A percentile compares a stretch with the other conserved stretches of the same genome.
Conservation (phyloP, 2,113 vertebrate genomes). For the Tragelaphus buxtoni region DNA sequence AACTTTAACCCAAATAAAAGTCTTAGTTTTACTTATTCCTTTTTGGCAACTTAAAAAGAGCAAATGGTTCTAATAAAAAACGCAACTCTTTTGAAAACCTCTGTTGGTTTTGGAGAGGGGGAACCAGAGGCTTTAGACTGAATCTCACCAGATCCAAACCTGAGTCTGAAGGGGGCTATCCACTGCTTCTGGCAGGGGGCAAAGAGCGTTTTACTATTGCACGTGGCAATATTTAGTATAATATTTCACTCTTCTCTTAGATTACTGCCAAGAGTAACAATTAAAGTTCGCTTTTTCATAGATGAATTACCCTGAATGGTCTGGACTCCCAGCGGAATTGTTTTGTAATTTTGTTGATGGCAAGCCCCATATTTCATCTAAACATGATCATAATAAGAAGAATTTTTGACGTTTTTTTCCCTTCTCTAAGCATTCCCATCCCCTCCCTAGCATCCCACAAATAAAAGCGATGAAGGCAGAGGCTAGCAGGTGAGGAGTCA, state of each 20-base stretch:
- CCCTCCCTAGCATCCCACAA: slow-evolving; percentile 45
- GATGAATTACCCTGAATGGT: slow-evolving; percentile 72
- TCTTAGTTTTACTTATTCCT: slow-evolving; percentile 77
- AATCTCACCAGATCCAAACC: slow-evolving; percentile 71
- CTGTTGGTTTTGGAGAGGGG: slow-evolving; percentile 79
- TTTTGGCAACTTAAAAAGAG: slow-evolving; percentile 76
- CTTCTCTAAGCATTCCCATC: slow-evolving; percentile 41
- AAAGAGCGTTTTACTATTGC: slow-evolving; percentile 74
- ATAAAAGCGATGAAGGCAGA: slow-evolving; percentile 31
- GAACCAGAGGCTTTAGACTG: slow-evolving; percentile 75
- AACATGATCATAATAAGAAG: slow-evolving; percentile 62
- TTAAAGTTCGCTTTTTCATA: slow-evolving; percentile 77
- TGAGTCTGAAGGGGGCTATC: slow-evolving; percentile 69
- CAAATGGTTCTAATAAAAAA: slow-evolving; percentile 83
- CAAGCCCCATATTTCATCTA: slow-evolving; percentile 76
- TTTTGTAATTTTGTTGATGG: slow-evolving; percentile 76
- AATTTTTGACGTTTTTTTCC: slow-evolving; percentile 42
- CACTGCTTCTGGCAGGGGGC: slow-evolving; percentile 68
- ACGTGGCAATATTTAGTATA: slow-evolving; percentile 82
- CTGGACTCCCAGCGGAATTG: slow-evolving; percentile 69
- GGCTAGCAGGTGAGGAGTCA: neutral
- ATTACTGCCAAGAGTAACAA: slow-evolving; percentile 78
- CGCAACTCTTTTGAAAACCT: slow-evolving; percentile 71
- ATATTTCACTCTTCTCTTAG: slow-evolving; percentile 77
- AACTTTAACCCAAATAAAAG: slow-evolving; percentile 79